Evolutionary conservation across 2,888 invertebrate genomes (phyloP).

Genomic region (Malthinus flaveolus): DNA sequence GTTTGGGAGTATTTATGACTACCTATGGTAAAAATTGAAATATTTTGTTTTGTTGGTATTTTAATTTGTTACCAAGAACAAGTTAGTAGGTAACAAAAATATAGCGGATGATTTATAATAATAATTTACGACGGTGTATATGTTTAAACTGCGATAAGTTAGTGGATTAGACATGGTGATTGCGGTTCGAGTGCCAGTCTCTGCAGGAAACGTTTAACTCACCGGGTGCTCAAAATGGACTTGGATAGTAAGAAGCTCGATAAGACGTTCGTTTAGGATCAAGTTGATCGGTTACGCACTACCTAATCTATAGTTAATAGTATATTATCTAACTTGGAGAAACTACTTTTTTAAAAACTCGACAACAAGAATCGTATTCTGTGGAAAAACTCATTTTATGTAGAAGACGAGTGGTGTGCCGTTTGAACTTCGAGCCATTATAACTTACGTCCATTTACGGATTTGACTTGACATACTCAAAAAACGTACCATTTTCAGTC

Average conservation of each 20-base stretch:
- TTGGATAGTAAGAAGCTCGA: constrained; percentile 21
- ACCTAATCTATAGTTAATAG: constrained; percentile 22
- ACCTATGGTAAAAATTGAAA: not conserved
- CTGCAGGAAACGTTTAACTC: constrained; percentile 28
- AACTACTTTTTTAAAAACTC: constrained; percentile 50
- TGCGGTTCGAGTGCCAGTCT: constrained; percentile 20
- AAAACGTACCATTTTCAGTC: constrained; percentile 29
- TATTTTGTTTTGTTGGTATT: constrained; percentile 1
- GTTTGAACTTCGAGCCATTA: constrained; percentile 30
- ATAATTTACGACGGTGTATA: constrained; percentile 34
- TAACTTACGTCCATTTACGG: constrained; percentile 31
- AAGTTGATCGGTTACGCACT: constrained; percentile 17
- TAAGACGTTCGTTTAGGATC: constrained; percentile 17
- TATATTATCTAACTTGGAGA: constrained; percentile 42
- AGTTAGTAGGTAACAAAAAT: constrained; percentile 23
- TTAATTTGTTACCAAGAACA: constrained; percentile 2
- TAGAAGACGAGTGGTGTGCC: constrained; percentile 31
- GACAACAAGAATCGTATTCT: constrained; percentile 49
- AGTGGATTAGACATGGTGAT: constrained; percentile 31
- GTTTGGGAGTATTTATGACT: too few species aligned
- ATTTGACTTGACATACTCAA: constrained; percentile 24
- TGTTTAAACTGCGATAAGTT: constrained; percentile 31
- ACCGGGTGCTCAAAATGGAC: constrained; percentile 16
- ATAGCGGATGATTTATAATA: constrained; percentile 34
- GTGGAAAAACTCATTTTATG: constrained; percentile 50